These are phyloP conservation scores for Popillia japonica DNA, from an alignment of 1,140 invertebrate genomes.

Conservation along the genomic window DNA sequence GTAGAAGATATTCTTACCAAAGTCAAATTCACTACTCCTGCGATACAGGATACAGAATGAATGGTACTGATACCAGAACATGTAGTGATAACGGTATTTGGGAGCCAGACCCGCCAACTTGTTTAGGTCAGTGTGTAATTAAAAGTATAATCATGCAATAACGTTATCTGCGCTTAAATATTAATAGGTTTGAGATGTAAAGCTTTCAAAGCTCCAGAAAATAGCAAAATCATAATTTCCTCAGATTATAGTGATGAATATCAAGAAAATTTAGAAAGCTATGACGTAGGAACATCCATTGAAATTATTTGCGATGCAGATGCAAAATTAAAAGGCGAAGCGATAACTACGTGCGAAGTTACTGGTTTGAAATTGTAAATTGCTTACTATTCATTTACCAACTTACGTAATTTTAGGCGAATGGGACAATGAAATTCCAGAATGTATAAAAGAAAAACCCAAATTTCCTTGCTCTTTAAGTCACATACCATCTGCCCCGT, in stretches of 20 bases:
- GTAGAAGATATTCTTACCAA: slow-evolving; percentile 64
- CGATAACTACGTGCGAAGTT: slow-evolving; percentile 62
- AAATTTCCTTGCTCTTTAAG: slow-evolving; percentile 49
- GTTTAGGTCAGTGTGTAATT: slow-evolving; percentile 58
- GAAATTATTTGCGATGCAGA: slow-evolving; percentile 63
- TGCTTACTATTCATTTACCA: neutral
- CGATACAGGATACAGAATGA: slow-evolving; percentile 63
- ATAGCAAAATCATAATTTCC: slow-evolving; percentile 58
- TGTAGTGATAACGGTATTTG: slow-evolving; percentile 66
- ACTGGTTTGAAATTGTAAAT: slow-evolving; percentile 57
- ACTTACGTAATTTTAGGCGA: slow-evolving; percentile 46
- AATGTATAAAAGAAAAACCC: slow-evolving; percentile 55
- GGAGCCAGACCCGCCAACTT: slow-evolving; percentile 62
- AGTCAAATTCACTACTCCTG: slow-evolving; percentile 66
- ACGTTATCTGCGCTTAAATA: neutral
- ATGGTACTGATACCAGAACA: slow-evolving; percentile 60
- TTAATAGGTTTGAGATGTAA: slow-evolving; percentile 57
- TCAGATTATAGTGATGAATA: slow-evolving; percentile 47
- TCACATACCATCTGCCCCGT: slow-evolving; percentile 55
- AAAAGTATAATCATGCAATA: neutral
- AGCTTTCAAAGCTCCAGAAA: slow-evolving; percentile 59
- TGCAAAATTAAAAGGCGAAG: slow-evolving; percentile 59
- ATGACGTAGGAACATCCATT: slow-evolving; percentile 39
- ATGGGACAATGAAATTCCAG: slow-evolving; percentile 60
- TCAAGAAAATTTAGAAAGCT: slow-evolving; percentile 38